A percentile compares a stretch with the other conserved stretches of the same genome.
phyloP scores from a whole-genome alignment of 2,113 vertebrate genomes.

The Pomatorhinus ruficollis region DNA sequence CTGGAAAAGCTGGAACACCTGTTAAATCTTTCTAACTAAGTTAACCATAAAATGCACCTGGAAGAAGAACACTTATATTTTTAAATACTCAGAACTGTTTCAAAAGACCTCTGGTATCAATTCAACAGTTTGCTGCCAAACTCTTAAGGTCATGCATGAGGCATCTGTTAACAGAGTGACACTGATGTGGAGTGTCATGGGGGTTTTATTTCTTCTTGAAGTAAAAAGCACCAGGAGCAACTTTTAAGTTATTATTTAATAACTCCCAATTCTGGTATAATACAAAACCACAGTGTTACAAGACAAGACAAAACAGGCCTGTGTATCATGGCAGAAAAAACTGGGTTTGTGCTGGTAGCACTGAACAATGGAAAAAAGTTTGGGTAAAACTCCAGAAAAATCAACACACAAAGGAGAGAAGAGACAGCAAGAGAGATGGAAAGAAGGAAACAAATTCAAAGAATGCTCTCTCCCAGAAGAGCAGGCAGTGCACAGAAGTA shows the following conservation, averaged over 20 bases:
- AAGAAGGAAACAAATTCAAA: not conserved
- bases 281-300: not conserved
- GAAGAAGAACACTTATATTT: not conserved
- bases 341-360: rapidly evolving
- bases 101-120: not conserved
- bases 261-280: not conserved
- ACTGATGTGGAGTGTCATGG: not conserved
- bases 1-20: not conserved
- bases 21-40: not conserved
- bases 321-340: not conserved
- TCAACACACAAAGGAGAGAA: not conserved
- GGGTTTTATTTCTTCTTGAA: not conserved
- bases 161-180: not conserved
- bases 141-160: not conserved
- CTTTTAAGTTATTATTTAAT: not conserved
- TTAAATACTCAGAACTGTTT: not conserved
- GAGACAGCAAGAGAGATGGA: not conserved
- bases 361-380: not conserved
- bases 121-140: not conserved
- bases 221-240: not conserved
- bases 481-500: not conserved
- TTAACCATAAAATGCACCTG: not conserved
- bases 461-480: not conserved
- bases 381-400: not conserved
- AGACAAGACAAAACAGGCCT: not conserved